Conservation (phyloP, 2,113 vertebrate species). For the Anguilla rostrata region DNA sequence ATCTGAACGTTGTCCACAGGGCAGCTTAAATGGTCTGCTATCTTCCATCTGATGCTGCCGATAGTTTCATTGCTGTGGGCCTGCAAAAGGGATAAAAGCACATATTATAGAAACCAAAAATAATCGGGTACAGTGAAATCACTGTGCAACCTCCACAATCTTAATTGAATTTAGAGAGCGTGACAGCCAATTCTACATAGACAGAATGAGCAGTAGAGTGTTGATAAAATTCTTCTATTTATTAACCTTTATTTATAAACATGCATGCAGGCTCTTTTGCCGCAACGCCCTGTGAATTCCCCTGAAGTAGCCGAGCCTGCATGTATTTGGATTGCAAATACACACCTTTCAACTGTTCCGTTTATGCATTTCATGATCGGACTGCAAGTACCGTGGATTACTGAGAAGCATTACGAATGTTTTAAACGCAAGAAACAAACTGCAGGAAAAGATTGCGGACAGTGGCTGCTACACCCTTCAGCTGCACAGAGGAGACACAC, state of each 20-base stretch:
- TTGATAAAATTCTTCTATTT: neutral
- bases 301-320: no score
- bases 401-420: neutral
- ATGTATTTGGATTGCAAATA: no score
- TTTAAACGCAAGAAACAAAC: neutral
- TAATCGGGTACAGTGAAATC: neutral
- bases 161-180: neutral
- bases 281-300: no score
- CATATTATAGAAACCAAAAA: constrained; percentile 30
- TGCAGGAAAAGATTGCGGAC: neutral
- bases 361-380: neutral
- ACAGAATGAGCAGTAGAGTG: neutral
- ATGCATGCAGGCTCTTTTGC: no score
- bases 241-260: no score
- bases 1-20: constrained; percentile 97
- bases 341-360: neutral
- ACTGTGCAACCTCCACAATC: neutral
- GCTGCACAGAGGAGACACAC: neutral
- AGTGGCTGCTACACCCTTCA: neutral
- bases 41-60: constrained; percentile 95
- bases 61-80: constrained; percentile 98
- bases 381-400: no score
- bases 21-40: constrained; percentile 92
- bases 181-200: neutral
- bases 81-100: constrained; percentile 56